Conservation (phyloP, 2,888 invertebrate species). For the Mythimna impura region DNA sequence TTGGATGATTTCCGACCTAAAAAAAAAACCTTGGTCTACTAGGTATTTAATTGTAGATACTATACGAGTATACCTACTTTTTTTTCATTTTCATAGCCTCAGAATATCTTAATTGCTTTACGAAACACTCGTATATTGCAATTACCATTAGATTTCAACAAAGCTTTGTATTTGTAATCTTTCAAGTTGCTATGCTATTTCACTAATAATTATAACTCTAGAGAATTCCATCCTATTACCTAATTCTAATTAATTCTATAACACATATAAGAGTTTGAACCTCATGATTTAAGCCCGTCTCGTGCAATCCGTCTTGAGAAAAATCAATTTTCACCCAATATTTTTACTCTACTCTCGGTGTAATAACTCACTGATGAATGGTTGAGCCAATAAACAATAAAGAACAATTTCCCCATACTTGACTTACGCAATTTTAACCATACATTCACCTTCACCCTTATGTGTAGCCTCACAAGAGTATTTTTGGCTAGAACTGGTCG, state of each 20-base stretch:
- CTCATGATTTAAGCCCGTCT: conserved; percentile 51
- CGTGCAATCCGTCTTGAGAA: conserved; percentile 60
- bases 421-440: conserved; percentile 40
- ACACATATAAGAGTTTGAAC: conserved; percentile 27
- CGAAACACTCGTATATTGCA: conserved; percentile 9
- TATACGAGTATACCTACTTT: not conserved
- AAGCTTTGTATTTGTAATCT: not conserved
- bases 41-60: too few species aligned
- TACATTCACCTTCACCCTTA: conserved; percentile 40
- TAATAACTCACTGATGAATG: conserved; percentile 80
- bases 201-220: not conserved
- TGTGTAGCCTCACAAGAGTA: conserved; percentile 40
- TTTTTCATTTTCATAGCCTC: not conserved
- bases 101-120: not conserved
- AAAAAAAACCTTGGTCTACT: too few species aligned
- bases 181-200: not conserved
- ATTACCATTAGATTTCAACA: conserved; percentile 5
- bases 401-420: conserved; percentile 80
- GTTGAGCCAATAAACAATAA: conserved; percentile 86
- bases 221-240: conserved; percentile 23
- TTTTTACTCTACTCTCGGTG: conserved; percentile 77
- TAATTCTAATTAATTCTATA: conserved; percentile 38
- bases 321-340: conserved; percentile 84
- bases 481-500: conserved; percentile 49
- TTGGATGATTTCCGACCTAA: too few species aligned